phyloP scores from a whole-genome alignment of 2,113 vertebrate genomes.

The Astatoreochromis straeleni region DNA sequence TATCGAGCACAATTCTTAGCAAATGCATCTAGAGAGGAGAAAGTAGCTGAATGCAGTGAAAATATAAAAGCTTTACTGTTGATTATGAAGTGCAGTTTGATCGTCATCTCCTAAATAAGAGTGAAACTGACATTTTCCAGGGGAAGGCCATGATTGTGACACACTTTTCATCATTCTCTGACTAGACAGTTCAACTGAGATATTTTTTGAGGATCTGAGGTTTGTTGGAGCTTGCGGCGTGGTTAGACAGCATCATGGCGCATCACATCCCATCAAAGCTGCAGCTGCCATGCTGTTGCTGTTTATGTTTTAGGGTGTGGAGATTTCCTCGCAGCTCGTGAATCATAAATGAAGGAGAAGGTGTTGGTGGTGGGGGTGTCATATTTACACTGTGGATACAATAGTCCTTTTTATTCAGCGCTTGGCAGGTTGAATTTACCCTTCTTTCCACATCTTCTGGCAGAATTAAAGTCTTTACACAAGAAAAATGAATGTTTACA shows the following conservation, averaged over 20 bases:
- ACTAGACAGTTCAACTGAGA: neutral
- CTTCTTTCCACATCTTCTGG: neutral
- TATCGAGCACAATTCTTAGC: neutral
- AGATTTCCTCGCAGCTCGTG: neutral
- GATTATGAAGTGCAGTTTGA: neutral
- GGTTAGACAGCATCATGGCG: neutral
- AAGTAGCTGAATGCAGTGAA: neutral
- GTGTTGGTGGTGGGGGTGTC: conserved; percentile 22
- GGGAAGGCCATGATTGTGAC: neutral
- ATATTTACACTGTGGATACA: conserved; percentile 13
- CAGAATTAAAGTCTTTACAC: neutral
- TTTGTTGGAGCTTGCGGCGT: neutral
- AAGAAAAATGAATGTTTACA: neutral
- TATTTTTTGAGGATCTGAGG: neutral
- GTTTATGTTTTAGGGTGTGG: neutral
- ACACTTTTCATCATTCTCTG: neutral
- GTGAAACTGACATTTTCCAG: neutral
- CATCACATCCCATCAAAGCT: conserved; percentile 2
- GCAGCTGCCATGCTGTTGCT: neutral
- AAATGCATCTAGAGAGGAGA: neutral
- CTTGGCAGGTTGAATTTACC: neutral
- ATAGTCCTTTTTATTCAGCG: neutral
- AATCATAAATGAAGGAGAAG: conserved; percentile 22
- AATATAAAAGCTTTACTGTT: neutral
- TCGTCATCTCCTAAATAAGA: neutral